Percentiles rank a stretch among this genome's conserved stretches.
Evolutionary conservation across 2,888 invertebrate species (phyloP).

Genomic region (Pherbina coryleti): DNA sequence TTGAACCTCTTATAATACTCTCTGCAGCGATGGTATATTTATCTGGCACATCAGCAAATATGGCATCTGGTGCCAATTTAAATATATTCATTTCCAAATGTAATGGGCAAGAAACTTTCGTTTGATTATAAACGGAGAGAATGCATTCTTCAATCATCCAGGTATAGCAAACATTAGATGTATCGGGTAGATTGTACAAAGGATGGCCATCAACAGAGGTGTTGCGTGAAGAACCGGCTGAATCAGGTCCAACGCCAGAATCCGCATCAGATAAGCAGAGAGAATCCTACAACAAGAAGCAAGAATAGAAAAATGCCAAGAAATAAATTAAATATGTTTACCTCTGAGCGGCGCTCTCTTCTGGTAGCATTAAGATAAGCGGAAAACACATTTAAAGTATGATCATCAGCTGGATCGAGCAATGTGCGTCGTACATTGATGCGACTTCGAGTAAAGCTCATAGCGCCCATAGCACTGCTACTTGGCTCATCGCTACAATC

Average conservation of each 20-base stretch:
- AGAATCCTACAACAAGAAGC: conserved; percentile 72
- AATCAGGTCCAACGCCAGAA: conserved; percentile 89
- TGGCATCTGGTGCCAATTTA: conserved; percentile 93
- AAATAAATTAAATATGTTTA: conserved; percentile 26
- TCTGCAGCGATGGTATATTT: conserved; percentile 85
- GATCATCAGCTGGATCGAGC: conserved; percentile 58
- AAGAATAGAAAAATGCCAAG: not conserved
- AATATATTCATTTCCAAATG: conserved; percentile 83
- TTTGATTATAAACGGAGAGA: conserved; percentile 83
- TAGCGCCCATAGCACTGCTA: conserved; percentile 43
- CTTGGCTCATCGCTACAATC: conserved; percentile 54
- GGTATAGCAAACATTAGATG: conserved; percentile 73
- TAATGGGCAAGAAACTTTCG: conserved; percentile 80
- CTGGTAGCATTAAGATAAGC: conserved; percentile 63
- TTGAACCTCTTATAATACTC: conserved; percentile 80
- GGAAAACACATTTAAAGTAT: conserved; percentile 60
- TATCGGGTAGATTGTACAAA: conserved; percentile 66
- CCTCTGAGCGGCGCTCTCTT: conserved; percentile 60
- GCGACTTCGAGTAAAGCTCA: conserved; percentile 54
- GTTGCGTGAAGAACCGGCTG: conserved; percentile 83
- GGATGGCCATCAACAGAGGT: conserved; percentile 86
- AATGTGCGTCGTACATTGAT: conserved; percentile 52
- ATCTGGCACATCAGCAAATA: conserved; percentile 90
- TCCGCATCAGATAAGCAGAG: conserved; percentile 83
- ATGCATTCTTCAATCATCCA: conserved; percentile 98